Conservation (phyloP, 2,797 vertebrate species). For the Sparus aurata region DNA sequence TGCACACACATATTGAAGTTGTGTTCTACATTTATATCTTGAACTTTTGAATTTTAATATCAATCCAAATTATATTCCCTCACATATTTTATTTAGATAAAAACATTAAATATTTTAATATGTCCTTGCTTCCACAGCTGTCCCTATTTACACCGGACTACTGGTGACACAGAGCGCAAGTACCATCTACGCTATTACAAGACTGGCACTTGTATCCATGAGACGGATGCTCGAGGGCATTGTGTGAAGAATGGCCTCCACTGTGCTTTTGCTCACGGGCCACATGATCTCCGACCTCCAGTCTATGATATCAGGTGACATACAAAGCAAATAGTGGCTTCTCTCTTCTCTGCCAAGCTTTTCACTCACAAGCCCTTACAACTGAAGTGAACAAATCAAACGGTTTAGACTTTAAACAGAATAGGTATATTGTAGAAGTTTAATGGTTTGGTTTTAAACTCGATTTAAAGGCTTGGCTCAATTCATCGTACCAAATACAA, state of each 20-base stretch:
- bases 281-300: constrained; percentile 93
- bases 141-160: constrained; percentile 94
- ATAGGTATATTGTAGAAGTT: not conserved
- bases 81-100: not conserved
- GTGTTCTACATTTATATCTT: not conserved
- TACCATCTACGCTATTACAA: constrained; percentile 98
- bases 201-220: constrained; percentile 96
- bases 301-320: constrained; percentile 93
- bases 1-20: not conserved
- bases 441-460: not conserved
- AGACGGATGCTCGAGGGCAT: constrained; percentile 94
- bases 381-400: constrained; percentile 13
- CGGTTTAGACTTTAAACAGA: constrained; percentile 13
- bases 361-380: constrained; percentile 32
- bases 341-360: constrained; percentile 40
- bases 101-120: not conserved
- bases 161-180: constrained; percentile 96
- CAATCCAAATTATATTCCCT: not conserved
- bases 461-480: not conserved
- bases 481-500: not conserved
- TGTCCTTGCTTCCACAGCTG: constrained; percentile 83
- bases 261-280: constrained; percentile 97
- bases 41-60: not conserved
- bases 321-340: constrained; percentile 56
- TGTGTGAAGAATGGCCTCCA: constrained; percentile 96